These are phyloP conservation scores for Crypturellus tataupa DNA, from an alignment of 2,797 vertebrate genomes.

Conservation along the genomic window DNA sequence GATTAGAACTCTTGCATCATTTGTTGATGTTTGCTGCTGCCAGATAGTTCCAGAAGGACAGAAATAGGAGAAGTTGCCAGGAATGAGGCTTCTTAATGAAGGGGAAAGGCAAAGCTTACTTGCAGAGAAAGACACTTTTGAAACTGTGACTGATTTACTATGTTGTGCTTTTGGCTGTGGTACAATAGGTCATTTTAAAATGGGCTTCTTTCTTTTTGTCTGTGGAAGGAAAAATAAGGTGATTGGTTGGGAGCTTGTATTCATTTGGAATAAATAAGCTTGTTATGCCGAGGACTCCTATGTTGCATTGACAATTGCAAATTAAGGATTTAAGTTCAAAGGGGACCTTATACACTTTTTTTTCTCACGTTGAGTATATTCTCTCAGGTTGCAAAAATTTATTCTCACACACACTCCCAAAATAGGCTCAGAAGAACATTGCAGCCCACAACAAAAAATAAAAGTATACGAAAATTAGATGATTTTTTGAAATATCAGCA, in stretches of 20 bases:
- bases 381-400: neutral
- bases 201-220: neutral
- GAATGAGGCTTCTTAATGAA: neutral
- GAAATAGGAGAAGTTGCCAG: slow-evolving; percentile 31
- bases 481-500: neutral
- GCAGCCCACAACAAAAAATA: neutral
- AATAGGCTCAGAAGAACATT: neutral
- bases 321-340: slow-evolving; percentile 23
- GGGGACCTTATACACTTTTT: neutral
- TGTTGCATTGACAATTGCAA: neutral
- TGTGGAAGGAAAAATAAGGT: neutral
- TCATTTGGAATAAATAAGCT: neutral
- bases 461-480: neutral
- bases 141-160: slow-evolving; percentile 30
- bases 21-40: slow-evolving; percentile 28
- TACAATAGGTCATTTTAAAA: slow-evolving; percentile 24
- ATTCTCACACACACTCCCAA: neutral
- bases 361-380: neutral
- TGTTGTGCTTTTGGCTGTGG: slow-evolving; percentile 32
- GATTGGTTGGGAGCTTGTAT: neutral
- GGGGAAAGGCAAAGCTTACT: slow-evolving; percentile 13
- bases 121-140: slow-evolving; percentile 12
- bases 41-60: slow-evolving; percentile 42
- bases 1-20: slow-evolving; percentile 1
- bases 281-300: neutral